Conservation (phyloP, 2,888 invertebrate species). For the Lithophane socia region DNA sequence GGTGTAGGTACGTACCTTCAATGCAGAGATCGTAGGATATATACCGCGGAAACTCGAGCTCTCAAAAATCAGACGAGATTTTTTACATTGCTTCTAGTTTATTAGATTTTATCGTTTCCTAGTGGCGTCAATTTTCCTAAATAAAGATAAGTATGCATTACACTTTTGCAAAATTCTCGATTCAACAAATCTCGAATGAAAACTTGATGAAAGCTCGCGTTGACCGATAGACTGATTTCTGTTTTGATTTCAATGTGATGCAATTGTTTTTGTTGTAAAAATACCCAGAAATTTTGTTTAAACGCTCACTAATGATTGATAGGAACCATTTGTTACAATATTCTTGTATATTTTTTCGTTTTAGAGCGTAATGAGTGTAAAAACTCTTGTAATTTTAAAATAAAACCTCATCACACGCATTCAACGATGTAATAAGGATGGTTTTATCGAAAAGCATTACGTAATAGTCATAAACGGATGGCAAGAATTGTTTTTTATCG, state of each 20-base stretch:
- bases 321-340: constrained; percentile 62
- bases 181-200: constrained; percentile 28
- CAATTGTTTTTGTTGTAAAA: constrained; percentile 66
- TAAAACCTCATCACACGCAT: constrained; percentile 25
- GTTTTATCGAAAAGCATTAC: constrained; percentile 22
- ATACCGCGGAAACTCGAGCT: background rate
- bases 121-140: constrained; percentile 3
- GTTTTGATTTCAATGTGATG: constrained; percentile 62
- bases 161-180: constrained; percentile 23
- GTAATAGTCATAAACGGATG: background rate
- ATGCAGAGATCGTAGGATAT: background rate
- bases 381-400: constrained; percentile 41
- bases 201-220: constrained; percentile 43
- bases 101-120: background rate
- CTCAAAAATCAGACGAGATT: background rate
- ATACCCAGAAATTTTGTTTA: constrained; percentile 58
- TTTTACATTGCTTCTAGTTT: background rate
- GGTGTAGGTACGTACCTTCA: background rate
- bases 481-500: background rate
- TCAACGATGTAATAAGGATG: constrained; percentile 26
- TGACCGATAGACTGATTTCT: constrained; percentile 58
- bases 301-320: constrained; percentile 61
- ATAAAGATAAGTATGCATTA: background rate
- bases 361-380: constrained; percentile 45
- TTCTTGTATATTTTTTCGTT: constrained; percentile 51